phyloP scores from a whole-genome alignment of 1,140 invertebrate species.

The Trialeurodes vaporariorum region DNA sequence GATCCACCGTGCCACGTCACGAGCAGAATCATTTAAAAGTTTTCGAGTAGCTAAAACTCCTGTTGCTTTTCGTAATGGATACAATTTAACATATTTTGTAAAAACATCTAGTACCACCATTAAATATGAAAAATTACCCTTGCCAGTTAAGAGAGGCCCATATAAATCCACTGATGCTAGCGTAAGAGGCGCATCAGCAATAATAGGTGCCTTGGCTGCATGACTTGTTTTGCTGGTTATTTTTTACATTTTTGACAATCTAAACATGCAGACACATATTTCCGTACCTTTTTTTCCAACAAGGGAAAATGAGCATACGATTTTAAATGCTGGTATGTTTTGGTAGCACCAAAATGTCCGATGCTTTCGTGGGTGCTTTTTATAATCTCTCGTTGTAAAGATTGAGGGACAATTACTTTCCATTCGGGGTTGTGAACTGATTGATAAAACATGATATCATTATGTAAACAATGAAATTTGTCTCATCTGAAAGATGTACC shows the following conservation, averaged over 20 bases:
- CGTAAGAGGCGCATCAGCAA: not conserved
- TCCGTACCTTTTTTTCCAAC: not conserved
- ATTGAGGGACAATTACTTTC: not conserved
- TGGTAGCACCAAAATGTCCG: not conserved
- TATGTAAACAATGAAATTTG: no score
- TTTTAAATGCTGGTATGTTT: not conserved
- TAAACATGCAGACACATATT: not conserved
- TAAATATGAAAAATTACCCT: not conserved
- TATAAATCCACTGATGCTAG: not conserved
- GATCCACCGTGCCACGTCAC: no score
- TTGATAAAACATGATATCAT: no score
- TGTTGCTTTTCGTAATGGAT: not conserved
- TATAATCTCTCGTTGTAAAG: not conserved
- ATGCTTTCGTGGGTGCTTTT: not conserved
- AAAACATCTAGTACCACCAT: not conserved
- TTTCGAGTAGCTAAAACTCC: no score
- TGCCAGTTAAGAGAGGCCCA: not conserved
- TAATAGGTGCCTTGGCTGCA: no score
- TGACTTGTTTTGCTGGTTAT: no score
- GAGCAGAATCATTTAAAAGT: no score
- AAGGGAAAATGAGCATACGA: not conserved
- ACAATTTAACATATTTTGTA: conserved; percentile 3
- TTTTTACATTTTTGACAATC: not conserved
- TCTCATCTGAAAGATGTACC: no score
- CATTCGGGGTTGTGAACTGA: no score